Evolutionary conservation across 2,113 vertebrate genomes (phyloP).

Genomic region (Oriolus oriolus): DNA sequence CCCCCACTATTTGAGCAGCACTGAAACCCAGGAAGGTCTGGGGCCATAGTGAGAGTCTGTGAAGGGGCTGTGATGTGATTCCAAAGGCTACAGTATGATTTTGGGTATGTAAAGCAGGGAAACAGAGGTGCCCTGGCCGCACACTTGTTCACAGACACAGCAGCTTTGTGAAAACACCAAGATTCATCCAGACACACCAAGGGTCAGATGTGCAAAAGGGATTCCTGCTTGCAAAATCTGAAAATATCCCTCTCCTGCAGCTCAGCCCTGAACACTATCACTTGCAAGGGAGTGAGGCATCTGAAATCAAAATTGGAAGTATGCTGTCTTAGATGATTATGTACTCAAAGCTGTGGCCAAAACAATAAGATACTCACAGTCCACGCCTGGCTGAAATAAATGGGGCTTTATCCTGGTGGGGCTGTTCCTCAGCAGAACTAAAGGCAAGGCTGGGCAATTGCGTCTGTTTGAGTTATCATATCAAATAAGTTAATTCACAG

Average conservation of each 20-base stretch:
- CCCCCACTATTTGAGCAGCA: not conserved
- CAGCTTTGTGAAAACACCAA: not conserved
- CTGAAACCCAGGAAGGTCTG: not conserved
- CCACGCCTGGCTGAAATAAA: not conserved
- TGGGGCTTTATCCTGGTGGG: not conserved
- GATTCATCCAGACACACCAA: not conserved
- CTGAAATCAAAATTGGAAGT: not conserved
- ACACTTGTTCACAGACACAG: not conserved
- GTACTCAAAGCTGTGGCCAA: not conserved
- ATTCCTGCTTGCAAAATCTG: not conserved
- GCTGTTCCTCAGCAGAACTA: not conserved
- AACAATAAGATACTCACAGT: not conserved
- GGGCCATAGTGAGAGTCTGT: not conserved
- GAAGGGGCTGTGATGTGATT: not conserved
- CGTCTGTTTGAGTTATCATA: not conserved
- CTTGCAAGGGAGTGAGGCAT: not conserved
- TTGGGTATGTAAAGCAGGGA: accelerated
- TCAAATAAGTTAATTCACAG: not conserved
- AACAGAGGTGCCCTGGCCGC: not conserved
- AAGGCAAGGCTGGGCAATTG: not conserved
- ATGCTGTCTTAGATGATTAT: not conserved
- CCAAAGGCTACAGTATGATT: not conserved
- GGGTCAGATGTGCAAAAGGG: accelerated
- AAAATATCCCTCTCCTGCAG: not conserved
- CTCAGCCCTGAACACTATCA: not conserved